Evolutionary conservation across 2,113 vertebrate genomes (phyloP).

Genomic region (Brienomyrus brachyistius): DNA sequence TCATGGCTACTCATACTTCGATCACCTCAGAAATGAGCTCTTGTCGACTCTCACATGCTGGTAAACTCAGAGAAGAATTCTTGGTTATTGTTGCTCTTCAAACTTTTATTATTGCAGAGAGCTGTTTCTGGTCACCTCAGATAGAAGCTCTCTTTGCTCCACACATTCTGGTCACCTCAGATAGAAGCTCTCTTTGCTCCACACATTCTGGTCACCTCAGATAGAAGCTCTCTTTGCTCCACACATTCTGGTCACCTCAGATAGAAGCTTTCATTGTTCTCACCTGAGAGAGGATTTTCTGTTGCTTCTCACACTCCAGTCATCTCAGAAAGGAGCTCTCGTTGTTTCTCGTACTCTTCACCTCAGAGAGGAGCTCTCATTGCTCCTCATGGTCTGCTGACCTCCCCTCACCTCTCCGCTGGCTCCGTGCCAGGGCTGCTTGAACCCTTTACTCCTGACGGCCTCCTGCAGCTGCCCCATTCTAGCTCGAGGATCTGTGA

Average conservation of each 20-base stretch:
- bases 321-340: background rate
- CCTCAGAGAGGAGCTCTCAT: background rate
- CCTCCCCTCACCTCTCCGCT: background rate
- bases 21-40: background rate
- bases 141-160: background rate
- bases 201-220: background rate
- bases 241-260: background rate
- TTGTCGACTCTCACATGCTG: background rate
- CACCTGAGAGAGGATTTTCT: no score
- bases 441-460: slow-evolving; percentile 5
- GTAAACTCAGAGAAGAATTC: background rate
- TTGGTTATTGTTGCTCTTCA: background rate
- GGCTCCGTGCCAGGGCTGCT: background rate
- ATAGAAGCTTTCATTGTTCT: background rate
- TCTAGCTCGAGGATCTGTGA: slow-evolving; percentile 4
- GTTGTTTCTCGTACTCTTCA: background rate
- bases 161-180: background rate
- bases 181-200: background rate
- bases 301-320: background rate
- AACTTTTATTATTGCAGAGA: background rate
- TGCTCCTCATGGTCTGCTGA: background rate
- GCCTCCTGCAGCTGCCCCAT: slow-evolving; percentile 12
- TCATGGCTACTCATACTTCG: background rate
- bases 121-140: background rate
- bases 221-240: background rate